A percentile compares a stretch with the other conserved stretches of the same genome.
Evolutionary conservation across 53 echinoderm and acorn worm species (phyloP).

Genomic region (Echinarachnius parma): DNA sequence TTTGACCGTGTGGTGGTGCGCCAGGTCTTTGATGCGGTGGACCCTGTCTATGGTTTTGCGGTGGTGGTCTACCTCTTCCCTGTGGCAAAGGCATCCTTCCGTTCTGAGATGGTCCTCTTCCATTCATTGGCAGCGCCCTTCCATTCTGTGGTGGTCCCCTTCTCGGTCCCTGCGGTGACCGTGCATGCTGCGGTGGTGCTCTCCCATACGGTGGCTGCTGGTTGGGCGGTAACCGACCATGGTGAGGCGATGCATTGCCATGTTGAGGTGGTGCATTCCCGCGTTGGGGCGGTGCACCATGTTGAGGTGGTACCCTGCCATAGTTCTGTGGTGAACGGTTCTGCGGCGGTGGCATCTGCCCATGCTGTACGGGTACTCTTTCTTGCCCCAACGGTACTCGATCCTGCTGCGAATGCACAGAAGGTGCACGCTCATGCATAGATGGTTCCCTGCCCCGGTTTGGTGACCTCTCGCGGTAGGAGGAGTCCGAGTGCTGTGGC

Average conservation of each 20-base stretch:
- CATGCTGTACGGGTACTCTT: constrained; percentile 24
- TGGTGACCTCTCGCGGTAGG: constrained; percentile 26
- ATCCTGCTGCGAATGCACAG: neutral
- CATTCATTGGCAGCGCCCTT: neutral
- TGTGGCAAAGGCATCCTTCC: neutral
- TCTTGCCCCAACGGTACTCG: constrained; percentile 33
- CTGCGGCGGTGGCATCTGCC: constrained; percentile 11
- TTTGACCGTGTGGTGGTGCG: neutral
- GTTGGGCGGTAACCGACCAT: neutral
- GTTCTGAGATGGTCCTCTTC: neutral
- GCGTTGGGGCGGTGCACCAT: constrained; percentile 1
- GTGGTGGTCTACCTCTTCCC: neutral
- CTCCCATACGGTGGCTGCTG: constrained; percentile 8
- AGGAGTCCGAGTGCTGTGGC: constrained; percentile 12
- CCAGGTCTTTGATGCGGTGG: constrained; percentile 5
- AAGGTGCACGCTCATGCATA: constrained; percentile 1
- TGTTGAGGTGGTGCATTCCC: neutral
- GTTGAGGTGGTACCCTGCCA: constrained; percentile 5
- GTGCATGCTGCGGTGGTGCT: constrained; percentile 14
- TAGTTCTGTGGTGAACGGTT: constrained; percentile 1
- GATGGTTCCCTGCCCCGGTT: constrained; percentile 36
- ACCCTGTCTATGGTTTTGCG: constrained; percentile 2
- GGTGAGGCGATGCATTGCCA: neutral
- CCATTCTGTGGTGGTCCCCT: constrained; percentile 20
- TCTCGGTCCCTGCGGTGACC: constrained; percentile 14